Percentiles rank a stretch among this genome's conserved stretches.
Conservation (phyloP, 2,888 invertebrate species). For the Ophonus ardosiacus region DNA sequence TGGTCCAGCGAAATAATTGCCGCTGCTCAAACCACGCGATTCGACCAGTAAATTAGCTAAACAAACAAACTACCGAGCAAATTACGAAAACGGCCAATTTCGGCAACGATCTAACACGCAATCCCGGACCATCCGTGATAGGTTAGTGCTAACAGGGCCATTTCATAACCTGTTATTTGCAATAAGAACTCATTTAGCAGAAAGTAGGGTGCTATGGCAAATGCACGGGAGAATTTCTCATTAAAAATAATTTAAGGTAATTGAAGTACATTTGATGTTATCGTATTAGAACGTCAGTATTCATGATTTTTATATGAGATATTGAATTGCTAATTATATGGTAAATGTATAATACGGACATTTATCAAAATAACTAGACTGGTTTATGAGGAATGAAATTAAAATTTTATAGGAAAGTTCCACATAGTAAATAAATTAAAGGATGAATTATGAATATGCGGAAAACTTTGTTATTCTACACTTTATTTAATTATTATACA, state of each 20-base stretch:
- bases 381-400: background rate
- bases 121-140: constrained; percentile 12
- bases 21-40: constrained; percentile 4
- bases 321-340: constrained; percentile 37
- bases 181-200: constrained; percentile 42
- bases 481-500: too few species aligned
- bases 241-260: constrained; percentile 39
- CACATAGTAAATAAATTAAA: constrained; percentile 4
- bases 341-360: constrained; percentile 1
- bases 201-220: background rate
- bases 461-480: too few species aligned
- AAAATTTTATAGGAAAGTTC: background rate
- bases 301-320: constrained; percentile 37
- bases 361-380: constrained; percentile 33
- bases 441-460: background rate
- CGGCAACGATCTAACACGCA: constrained; percentile 27
- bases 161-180: constrained; percentile 36
- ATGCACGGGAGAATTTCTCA: background rate
- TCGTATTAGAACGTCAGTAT: background rate
- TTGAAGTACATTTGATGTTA: background rate
- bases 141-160: constrained; percentile 27
- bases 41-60: constrained; percentile 33
- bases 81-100: constrained; percentile 43
- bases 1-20: constrained; percentile 32
- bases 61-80: constrained; percentile 43